Evolutionary conservation across 2,888 invertebrate species (phyloP).

Genomic region (Trichogramma dendrolimi): DNA sequence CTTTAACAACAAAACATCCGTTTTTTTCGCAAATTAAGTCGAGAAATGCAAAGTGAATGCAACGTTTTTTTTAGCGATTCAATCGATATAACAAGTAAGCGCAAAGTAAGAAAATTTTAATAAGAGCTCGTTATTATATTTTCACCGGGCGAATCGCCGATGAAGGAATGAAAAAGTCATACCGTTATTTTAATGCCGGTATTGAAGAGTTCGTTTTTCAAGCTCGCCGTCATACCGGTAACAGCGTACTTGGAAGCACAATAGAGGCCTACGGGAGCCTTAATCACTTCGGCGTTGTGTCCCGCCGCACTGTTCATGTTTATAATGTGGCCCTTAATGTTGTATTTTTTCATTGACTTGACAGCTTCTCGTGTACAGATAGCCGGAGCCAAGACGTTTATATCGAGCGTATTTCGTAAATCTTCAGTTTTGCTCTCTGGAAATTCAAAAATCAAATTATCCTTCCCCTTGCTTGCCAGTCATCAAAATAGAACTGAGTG

Average conservation of each 20-base stretch:
- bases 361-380: conserved; percentile 58
- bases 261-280: conserved; percentile 48
- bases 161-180: conserved; percentile 24
- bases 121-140: too few species aligned
- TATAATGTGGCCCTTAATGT: conserved; percentile 59
- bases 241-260: conserved; percentile 56
- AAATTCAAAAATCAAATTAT: not conserved
- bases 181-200: conserved; percentile 52
- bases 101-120: too few species aligned
- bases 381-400: conserved; percentile 59
- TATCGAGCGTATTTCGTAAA: conserved; percentile 50
- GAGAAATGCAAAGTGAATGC: too few species aligned
- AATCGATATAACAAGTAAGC: too few species aligned
- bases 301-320: conserved; percentile 56
- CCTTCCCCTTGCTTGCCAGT: too few species aligned
- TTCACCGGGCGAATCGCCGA: too few species aligned
- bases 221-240: conserved; percentile 52
- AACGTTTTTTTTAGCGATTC: too few species aligned
- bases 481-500: too few species aligned
- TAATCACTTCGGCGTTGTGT: conserved; percentile 38
- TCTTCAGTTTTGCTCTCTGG: conserved; percentile 43
- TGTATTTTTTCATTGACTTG: conserved; percentile 55
- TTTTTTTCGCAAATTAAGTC: too few species aligned
- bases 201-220: conserved; percentile 53
- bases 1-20: too few species aligned